Base-by-base conservation (phyloP, 2,888 invertebrate species). In the Macaria notata region DNA sequence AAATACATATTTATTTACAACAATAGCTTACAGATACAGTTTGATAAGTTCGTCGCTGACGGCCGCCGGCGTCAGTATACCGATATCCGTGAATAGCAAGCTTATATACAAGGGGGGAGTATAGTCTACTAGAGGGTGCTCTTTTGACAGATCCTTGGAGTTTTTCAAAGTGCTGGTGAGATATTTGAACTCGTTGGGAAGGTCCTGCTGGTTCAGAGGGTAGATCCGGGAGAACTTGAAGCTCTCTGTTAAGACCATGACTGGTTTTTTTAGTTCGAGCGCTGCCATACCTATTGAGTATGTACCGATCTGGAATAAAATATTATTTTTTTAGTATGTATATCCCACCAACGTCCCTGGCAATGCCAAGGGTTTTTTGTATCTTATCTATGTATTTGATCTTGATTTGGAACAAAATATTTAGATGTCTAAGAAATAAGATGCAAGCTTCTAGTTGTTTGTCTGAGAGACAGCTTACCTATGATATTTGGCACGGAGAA, bases 11-110 rank as follows among this genome's bases (percentile, higher is more conserved):
- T 72, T 70, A 68, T 61, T 59, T 59, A 54, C 49, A 54, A 50
- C 19, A 31, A 30, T 19, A 48, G 66, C 5, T 94, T 94, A 98
- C 77, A 98, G 94, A 89, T 99, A 99, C 63, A 99, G 92, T 87
- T 99, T 98, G 64, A 99, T 98, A 30, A 99, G 93, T 92, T 99
- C 98, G 76, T 99, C 99, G 83, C 98, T 98, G 31, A 99, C 98
- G 49, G 99, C 99, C 0, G 98, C 97, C 0, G 99, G 98, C 1
- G 99, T 98, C 31, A 99, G 88, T 62, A 98, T 97, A 1, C 99
- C 99, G 62, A 99, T 91, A 86, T 99, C 99, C 0, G 99, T 99
- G 78, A 99, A 98, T 31, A 99, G 90, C 33, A 99, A 91, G 0
- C 96, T 97, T 31, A 99, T 97, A 71, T 96, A 98, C 1, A 95